Evolutionary conservation across 2,113 vertebrate genomes (phyloP).

Genomic region (Embiotoca jacksoni): DNA sequence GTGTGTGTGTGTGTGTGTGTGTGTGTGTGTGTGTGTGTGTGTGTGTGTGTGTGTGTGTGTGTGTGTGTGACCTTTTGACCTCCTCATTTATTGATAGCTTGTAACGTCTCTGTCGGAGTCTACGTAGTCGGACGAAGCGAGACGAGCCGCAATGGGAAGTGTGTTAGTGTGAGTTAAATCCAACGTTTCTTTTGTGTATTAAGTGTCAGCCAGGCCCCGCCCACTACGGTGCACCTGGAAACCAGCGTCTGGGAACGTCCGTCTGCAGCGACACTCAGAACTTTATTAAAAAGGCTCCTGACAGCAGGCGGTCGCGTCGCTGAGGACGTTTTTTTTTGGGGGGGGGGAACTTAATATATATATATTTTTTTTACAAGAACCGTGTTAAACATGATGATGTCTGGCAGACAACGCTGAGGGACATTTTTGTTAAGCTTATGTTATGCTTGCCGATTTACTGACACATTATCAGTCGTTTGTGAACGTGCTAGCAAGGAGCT

Average conservation of each 20-base stretch:
- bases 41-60: too few relatives aligned
- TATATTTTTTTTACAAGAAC: too few relatives aligned
- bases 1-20: too few relatives aligned
- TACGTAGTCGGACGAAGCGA: not conserved
- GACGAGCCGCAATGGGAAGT: slow-evolving; percentile 40
- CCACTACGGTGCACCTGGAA: slow-evolving; percentile 68
- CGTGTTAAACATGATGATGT: not conserved
- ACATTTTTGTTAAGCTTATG: not conserved
- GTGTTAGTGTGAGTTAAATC: slow-evolving; percentile 49
- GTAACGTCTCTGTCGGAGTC: slow-evolving; percentile 60
- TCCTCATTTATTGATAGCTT: slow-evolving; percentile 36
- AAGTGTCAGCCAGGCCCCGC: slow-evolving; percentile 67
- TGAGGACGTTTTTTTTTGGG: not conserved
- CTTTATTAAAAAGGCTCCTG: slow-evolving; percentile 29
- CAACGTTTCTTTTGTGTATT: slow-evolving; percentile 68
- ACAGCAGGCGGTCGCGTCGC: slow-evolving; percentile 15
- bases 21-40: too few relatives aligned
- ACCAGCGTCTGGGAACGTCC: slow-evolving; percentile 62
- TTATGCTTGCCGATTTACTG: too few relatives aligned
- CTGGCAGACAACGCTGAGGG: not conserved
- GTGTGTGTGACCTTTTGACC: slow-evolving; percentile 55
- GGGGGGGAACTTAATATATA: too few relatives aligned
- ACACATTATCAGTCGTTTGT: too few relatives aligned
- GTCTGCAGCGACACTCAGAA: slow-evolving; percentile 32
- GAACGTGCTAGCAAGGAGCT: too few relatives aligned